These are phyloP conservation scores for Himalopsyche japonica DNA, from an alignment of 2,888 invertebrate genomes.

Conservation along the genomic window DNA sequence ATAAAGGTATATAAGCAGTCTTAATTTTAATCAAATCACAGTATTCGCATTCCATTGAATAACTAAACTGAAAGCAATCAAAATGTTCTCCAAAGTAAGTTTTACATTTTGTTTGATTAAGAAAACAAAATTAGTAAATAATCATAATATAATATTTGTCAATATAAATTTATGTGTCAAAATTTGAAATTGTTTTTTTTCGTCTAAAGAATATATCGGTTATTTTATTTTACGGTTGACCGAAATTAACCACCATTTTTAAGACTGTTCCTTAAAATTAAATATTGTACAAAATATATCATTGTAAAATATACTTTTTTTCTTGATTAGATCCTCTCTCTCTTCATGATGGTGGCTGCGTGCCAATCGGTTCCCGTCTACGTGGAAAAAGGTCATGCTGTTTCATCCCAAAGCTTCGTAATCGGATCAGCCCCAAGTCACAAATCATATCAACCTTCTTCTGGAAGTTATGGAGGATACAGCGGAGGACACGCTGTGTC, in stretches of 20 bases:
- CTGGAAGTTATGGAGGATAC: background rate
- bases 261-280: too few relatives aligned
- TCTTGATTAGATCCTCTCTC: background rate
- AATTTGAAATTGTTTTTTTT: too few relatives aligned
- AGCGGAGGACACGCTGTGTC: slow-evolving; percentile 47
- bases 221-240: too few relatives aligned
- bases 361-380: slow-evolving; percentile 28
- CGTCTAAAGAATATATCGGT: too few relatives aligned
- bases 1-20: background rate
- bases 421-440: slow-evolving; percentile 41
- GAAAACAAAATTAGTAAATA: too few relatives aligned
- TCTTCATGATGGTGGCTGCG: background rate
- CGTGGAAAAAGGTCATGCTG: slow-evolving; percentile 16
- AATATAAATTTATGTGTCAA: too few relatives aligned
- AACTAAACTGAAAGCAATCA: background rate
- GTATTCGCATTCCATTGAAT: background rate
- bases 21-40: background rate
- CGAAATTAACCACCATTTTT: too few relatives aligned
- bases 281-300: too few relatives aligned
- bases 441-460: slow-evolving; percentile 42
- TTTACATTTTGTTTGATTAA: too few relatives aligned
- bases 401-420: slow-evolving; percentile 34
- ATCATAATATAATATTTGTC: too few relatives aligned
- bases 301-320: too few relatives aligned
- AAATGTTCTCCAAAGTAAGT: background rate